Conservation (phyloP, 2,888 invertebrate species). For the Monopis laevigella region DNA sequence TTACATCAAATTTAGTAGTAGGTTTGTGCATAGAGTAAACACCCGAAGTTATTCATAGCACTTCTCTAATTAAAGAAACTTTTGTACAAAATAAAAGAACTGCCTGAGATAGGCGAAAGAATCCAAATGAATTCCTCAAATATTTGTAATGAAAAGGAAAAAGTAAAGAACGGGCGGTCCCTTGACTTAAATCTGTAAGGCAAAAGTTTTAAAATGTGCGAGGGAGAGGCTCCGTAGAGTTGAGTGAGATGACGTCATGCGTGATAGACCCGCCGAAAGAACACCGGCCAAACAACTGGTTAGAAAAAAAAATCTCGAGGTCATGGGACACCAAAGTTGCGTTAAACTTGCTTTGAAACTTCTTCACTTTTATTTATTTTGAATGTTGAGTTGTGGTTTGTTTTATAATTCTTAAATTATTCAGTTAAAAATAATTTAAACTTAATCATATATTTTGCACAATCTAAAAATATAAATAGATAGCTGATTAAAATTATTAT, state of each 20-base stretch:
- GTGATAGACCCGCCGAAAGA: constrained; percentile 30
- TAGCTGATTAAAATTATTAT: no score
- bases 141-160: constrained; percentile 15
- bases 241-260: constrained; percentile 41
- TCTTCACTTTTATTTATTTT: not conserved
- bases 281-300: constrained; percentile 28
- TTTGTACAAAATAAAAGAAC: constrained; percentile 21
- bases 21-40: no score
- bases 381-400: not conserved
- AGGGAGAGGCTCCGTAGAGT: constrained; percentile 30
- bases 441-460: no score
- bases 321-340: constrained; percentile 6
- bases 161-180: constrained; percentile 11
- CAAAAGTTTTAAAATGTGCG: constrained; percentile 23
- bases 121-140: constrained; percentile 21
- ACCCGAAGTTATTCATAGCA: no score
- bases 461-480: no score
- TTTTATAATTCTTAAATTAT: not conserved
- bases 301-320: constrained; percentile 25
- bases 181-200: constrained; percentile 17
- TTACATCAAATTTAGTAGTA: no score
- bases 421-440: no score
- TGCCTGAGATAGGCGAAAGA: constrained; percentile 16
- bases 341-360: constrained; percentile 3
- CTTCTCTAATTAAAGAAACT: constrained; percentile 26